Conservation (phyloP, 92 coral and sea anemone species). For the Paramuricea clavata region DNA sequence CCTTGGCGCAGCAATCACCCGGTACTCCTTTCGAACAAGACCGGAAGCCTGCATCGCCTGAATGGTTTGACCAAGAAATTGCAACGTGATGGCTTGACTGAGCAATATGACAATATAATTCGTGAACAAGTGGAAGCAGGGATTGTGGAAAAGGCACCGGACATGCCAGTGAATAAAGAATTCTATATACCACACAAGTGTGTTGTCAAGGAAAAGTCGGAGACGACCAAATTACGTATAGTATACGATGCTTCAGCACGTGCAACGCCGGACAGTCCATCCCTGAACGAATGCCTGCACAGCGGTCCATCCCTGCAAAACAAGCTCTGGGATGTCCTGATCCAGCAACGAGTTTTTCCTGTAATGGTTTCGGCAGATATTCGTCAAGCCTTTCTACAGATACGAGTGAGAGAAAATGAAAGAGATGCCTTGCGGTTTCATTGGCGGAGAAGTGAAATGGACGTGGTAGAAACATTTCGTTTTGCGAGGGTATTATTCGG, state of each 20-base stretch:
- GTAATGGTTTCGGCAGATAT: constrained; percentile 24
- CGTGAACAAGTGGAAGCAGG: constrained; percentile 38
- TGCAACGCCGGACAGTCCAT: not conserved
- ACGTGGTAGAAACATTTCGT: not conserved
- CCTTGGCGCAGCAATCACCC: constrained; percentile 71
- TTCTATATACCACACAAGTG: constrained; percentile 27
- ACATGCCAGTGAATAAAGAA: constrained; percentile 1
- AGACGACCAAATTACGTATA: constrained; percentile 9
- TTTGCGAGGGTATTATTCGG: constrained; percentile 28
- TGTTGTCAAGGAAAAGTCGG: not conserved
- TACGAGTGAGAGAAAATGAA: constrained; percentile 14
- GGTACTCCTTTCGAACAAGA: constrained; percentile 49
- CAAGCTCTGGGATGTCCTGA: no score
- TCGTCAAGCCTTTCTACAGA: constrained; percentile 12
- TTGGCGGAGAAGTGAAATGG: constrained; percentile 3
- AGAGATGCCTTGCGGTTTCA: constrained; percentile 27
- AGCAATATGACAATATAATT: constrained; percentile 47
- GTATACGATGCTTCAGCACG: constrained; percentile 17
- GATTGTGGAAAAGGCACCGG: constrained; percentile 30
- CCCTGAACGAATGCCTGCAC: no score
- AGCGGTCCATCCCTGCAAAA: no score
- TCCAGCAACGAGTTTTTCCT: constrained; percentile 2
- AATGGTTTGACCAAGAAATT: constrained; percentile 46
- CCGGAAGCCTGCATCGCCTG: constrained; percentile 53
- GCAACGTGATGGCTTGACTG: constrained; percentile 53